Percentiles rank a stretch among this genome's conserved stretches.
Evolutionary conservation across 1,140 invertebrate genomes (phyloP).

Genomic region (Drosophila funebris): DNA sequence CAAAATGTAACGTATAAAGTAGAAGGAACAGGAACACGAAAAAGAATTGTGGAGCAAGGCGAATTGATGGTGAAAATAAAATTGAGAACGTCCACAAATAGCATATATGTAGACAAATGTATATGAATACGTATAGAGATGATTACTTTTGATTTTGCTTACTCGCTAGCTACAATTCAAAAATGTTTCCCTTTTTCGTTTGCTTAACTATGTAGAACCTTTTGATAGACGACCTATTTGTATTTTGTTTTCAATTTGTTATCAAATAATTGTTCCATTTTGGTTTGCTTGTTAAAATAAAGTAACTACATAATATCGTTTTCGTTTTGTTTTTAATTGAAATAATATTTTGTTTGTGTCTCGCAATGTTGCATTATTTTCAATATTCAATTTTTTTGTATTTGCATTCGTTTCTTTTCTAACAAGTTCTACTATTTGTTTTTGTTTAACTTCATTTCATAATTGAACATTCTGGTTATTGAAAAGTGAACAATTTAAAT

Average conservation of each 20-base stretch:
- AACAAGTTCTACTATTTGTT: conserved; percentile 52
- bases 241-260: conserved; percentile 32
- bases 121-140: background rate
- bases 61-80: background rate
- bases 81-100: conserved; percentile 9
- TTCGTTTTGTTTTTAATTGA: conserved; percentile 58
- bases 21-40: conserved; percentile 24
- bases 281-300: conserved; percentile 38
- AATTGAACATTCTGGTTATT: conserved; percentile 33
- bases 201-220: conserved; percentile 38
- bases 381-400: too few relatives aligned
- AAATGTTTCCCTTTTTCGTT: conserved; percentile 29
- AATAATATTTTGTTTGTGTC: conserved; percentile 50
- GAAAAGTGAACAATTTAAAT: conserved; percentile 47
- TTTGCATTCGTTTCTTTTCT: conserved; percentile 15
- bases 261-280: conserved; percentile 21
- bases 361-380: conserved; percentile 31
- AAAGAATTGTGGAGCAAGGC: conserved; percentile 13
- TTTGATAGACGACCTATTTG: conserved; percentile 46
- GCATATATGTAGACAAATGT: background rate
- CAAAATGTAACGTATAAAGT: conserved; percentile 11
- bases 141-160: conserved; percentile 49
- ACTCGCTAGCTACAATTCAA: conserved; percentile 67
- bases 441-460: conserved; percentile 25
- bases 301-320: conserved; percentile 64